These are phyloP conservation scores for Dugesia japonica DNA, from an alignment of 2,888 invertebrate genomes.

Conservation along the genomic window DNA sequence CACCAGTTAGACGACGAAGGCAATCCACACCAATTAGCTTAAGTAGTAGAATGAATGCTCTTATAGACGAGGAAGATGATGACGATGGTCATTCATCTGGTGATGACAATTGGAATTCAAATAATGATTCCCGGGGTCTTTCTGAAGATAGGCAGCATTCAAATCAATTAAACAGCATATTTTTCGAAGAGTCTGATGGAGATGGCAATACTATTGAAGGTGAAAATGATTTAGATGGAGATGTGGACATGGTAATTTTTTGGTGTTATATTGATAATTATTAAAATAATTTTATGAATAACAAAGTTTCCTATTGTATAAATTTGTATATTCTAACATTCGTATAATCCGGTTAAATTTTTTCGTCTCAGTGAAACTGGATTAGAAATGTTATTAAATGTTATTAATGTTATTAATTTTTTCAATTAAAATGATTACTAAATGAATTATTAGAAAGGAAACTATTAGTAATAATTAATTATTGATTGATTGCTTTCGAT, in stretches of 20 bases:
- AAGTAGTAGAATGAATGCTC: constrained; percentile 20
- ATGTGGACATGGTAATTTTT: constrained; percentile 3
- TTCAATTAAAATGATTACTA: too few species aligned
- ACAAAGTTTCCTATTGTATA: too few species aligned
- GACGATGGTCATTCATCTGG: constrained; percentile 25
- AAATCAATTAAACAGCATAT: background rate
- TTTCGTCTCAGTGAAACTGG: too few species aligned
- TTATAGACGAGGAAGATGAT: constrained; percentile 15
- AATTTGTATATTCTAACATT: too few species aligned
- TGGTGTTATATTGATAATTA: too few species aligned
- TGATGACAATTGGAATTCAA: constrained; percentile 22
- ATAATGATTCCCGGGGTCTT: background rate
- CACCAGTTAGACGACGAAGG: background rate
- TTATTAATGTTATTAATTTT: too few species aligned
- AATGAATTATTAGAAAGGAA: too few species aligned
- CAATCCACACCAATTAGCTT: constrained; percentile 3
- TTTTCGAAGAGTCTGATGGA: background rate
- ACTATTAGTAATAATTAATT: too few species aligned
- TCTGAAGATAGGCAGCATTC: background rate
- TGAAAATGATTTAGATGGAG: background rate
- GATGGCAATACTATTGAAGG: constrained; percentile 6
- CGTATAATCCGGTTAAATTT: too few species aligned
- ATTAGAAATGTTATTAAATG: too few species aligned
- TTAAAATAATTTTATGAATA: too few species aligned
- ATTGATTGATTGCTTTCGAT: too few species aligned